phyloP scores from a whole-genome alignment of 2,113 vertebrate species.

The Xiphorhynchus elegans region DNA sequence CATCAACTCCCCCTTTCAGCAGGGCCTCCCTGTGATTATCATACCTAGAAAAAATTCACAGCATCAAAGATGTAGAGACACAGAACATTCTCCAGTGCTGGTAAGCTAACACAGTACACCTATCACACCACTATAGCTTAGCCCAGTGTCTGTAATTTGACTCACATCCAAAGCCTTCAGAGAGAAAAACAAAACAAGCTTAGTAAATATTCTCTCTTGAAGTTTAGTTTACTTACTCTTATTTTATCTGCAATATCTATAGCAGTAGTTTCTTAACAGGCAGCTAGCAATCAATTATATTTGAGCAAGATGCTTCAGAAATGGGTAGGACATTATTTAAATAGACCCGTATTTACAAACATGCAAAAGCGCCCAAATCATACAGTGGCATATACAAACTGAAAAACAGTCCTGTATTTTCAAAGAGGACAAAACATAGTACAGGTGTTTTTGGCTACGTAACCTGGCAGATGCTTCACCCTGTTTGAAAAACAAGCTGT shows the following conservation, averaged over 20 bases:
- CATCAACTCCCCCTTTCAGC: constrained; percentile 87
- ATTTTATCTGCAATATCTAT: neutral
- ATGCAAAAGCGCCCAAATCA: rapidly evolving
- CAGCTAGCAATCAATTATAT: neutral
- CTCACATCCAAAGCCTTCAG: neutral
- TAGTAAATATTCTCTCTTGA: neutral
- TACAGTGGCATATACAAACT: neutral
- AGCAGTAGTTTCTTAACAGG: neutral
- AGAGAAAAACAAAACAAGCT: neutral
- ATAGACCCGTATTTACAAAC: rapidly evolving
- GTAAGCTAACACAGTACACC: neutral
- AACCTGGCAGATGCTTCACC: neutral
- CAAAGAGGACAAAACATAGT: neutral
- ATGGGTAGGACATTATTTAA: neutral
- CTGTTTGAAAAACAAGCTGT: neutral
- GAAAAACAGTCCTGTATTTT: neutral
- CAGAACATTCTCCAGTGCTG: neutral
- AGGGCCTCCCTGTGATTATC: constrained; percentile 95
- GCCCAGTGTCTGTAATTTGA: neutral
- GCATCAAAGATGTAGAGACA: neutral
- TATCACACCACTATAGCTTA: neutral
- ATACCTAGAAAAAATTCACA: constrained; percentile 81
- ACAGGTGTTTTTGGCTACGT: neutral
- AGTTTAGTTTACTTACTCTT: neutral
- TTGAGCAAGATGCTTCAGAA: neutral